Conservation (phyloP, 2,888 invertebrate species). For the Blera fallax region DNA sequence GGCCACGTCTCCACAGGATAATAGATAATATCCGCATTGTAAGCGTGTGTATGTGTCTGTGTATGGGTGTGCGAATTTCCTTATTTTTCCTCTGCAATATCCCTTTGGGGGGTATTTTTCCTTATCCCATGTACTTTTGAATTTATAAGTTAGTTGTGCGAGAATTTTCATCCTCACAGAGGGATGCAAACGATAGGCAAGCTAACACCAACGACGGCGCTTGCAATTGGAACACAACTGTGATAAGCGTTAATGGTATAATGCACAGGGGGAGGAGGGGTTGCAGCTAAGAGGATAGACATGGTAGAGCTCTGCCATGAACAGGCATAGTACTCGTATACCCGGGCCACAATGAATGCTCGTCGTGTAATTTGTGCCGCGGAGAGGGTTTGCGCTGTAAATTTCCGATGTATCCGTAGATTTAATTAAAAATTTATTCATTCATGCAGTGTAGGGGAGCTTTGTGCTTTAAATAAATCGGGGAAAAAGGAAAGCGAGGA, state of each 20-base stretch:
- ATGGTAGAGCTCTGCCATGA: too few relatives aligned
- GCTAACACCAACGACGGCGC: neutral
- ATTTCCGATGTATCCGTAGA: slow-evolving; percentile 2
- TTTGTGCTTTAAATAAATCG: neutral
- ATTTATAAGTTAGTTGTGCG: slow-evolving; percentile 15
- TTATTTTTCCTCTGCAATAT: neutral
- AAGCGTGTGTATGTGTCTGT: neutral
- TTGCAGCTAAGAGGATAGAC: neutral
- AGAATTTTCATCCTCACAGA: neutral
- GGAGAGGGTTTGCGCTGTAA: slow-evolving; percentile 1
- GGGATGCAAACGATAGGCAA: slow-evolving; percentile 9
- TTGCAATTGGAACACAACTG: slow-evolving; percentile 18
- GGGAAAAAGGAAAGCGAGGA: neutral
- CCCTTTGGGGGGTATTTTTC: slow-evolving; percentile 1
- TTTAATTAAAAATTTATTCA: slow-evolving; percentile 36
- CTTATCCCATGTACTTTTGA: slow-evolving; percentile 14
- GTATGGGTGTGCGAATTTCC: slow-evolving; percentile 1
- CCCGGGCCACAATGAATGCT: neutral
- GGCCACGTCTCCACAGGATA: neutral
- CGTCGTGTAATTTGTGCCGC: neutral
- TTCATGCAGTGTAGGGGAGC: neutral
- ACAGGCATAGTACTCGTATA: neutral
- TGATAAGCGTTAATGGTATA: slow-evolving; percentile 53
- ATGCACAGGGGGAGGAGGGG: slow-evolving; percentile 10
- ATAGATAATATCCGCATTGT: slow-evolving; percentile 37